Evolutionary conservation across 2,888 invertebrate genomes (phyloP).

Genomic region (Leistus spinibarbis): DNA sequence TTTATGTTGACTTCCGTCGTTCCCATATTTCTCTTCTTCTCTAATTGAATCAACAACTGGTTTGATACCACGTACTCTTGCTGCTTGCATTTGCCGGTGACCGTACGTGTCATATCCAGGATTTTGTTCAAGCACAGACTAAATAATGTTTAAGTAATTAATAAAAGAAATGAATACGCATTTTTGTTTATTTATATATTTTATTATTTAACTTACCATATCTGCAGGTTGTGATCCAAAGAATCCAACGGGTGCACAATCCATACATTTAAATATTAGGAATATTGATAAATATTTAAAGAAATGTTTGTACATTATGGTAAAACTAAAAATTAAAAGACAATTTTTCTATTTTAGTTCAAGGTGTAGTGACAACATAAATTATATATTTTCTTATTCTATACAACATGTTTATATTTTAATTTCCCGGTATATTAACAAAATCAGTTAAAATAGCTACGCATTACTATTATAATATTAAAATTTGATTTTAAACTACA

Average conservation of each 20-base stretch:
- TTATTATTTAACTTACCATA: neutral
- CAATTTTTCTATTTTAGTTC: neutral
- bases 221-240: neutral
- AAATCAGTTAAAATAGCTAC: neutral
- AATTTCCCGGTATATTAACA: neutral
- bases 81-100: conserved; percentile 24
- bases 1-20: conserved; percentile 47
- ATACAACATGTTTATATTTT: neutral
- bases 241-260: neutral
- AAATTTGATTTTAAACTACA: neutral
- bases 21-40: conserved; percentile 59
- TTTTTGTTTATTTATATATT: no score
- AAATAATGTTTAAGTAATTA: neutral
- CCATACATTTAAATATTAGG: neutral
- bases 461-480: neutral
- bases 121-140: conserved; percentile 20
- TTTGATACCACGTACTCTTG: conserved; percentile 34
- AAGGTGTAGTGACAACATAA: neutral
- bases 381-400: no score
- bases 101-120: conserved; percentile 25
- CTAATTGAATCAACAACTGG: conserved; percentile 56
- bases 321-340: neutral
- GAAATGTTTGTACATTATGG: neutral
- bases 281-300: neutral
- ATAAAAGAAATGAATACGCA: neutral